Base-by-base conservation (phyloP, 2,113 vertebrate species). In the Saguinus midas region DNA sequence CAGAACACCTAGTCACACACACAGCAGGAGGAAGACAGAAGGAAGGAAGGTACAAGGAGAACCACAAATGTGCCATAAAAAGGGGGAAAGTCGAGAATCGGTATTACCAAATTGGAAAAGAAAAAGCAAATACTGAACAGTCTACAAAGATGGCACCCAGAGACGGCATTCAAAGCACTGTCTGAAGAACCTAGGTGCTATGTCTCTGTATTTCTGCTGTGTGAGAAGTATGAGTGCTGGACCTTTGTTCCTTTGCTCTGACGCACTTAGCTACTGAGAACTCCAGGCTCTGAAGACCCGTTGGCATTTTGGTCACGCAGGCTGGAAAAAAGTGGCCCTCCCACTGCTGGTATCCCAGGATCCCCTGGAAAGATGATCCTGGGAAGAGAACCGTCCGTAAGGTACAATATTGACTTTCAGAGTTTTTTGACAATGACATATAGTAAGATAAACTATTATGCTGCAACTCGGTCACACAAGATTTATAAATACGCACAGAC, bases 361-460 rank as follows among this genome's bases (percentile, higher is more conserved):
- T 4, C 75, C 55, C 52, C 14, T 5, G 18, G n/a, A 40, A 43
- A 45, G 66, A 20, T 17, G 9, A 3, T 23, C 40, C 64, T 18
- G 12, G 8, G 83, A 12, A 11, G 18, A 55, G 20, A 45, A 66
- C 11, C 35, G 17, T 12, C 13, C 35, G 29, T 2, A 43, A 13
- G 20, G 4, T 0, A 23, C 4, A n/a, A 8, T 16, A 17, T 0
- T 57, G 18, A 48, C 29, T 52, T 70, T 37, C 40, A 48, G 18
- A 70, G 10, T 1, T 3, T 43, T 73, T 20, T 10, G 64, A 40
- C 68, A 29, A 8, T 18, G 78, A 70, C 75, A 48, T 50, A 7
- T 0, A 0, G 48, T 11, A 27, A 90, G 20, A 0, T 20, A 13
- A 0, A 32, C 20, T 9, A 1, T 1, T 2, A 0, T 2, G 29